Percentiles rank a stretch among this genome's conserved stretches.
Conservation (phyloP, 1,140 invertebrate genomes). For the Melitaea cinxia region DNA sequence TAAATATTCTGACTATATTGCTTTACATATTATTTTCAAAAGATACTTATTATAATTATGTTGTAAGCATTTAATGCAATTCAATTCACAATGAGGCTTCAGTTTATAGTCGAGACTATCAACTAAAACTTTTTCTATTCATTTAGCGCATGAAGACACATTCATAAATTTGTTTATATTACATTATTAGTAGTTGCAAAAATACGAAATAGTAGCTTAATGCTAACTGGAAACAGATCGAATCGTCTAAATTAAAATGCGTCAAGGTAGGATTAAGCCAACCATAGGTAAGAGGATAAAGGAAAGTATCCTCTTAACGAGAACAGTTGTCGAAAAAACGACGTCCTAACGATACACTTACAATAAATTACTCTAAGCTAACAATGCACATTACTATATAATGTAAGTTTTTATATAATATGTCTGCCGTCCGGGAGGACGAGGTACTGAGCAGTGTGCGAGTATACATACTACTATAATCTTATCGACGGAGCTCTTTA, state of each 20-base stretch:
- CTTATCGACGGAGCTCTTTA: constrained; percentile 51
- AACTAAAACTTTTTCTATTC: constrained; percentile 31
- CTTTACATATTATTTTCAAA: constrained; percentile 23
- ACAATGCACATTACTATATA: constrained; percentile 72
- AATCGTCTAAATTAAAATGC: constrained; percentile 53
- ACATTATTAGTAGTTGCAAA: constrained; percentile 33
- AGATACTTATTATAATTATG: constrained; percentile 13
- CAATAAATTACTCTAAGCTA: constrained; percentile 78
- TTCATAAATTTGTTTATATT: constrained; percentile 52
- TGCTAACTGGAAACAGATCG: constrained; percentile 33
- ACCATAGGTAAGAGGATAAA: constrained; percentile 63
- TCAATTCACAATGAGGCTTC: constrained; percentile 24
- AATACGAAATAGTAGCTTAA: constrained; percentile 36
- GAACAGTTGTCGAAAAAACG: constrained; percentile 53
- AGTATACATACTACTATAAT: constrained; percentile 55
- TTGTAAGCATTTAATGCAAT: constrained; percentile 21
- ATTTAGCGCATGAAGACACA: constrained; percentile 50
- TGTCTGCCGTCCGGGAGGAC: constrained; percentile 69
- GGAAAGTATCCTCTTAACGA: constrained; percentile 34
- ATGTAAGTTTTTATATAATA: constrained; percentile 62
- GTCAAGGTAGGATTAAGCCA: constrained; percentile 64
- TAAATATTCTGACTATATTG: constrained; percentile 25
- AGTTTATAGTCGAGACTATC: constrained; percentile 1
- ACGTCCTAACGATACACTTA: constrained; percentile 75
- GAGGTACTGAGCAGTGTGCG: constrained; percentile 75